Evolutionary conservation across 1,140 invertebrate genomes (phyloP), one percentile per base, ranked within the genome.

Genomic region (Argopecten irradians): DNA sequence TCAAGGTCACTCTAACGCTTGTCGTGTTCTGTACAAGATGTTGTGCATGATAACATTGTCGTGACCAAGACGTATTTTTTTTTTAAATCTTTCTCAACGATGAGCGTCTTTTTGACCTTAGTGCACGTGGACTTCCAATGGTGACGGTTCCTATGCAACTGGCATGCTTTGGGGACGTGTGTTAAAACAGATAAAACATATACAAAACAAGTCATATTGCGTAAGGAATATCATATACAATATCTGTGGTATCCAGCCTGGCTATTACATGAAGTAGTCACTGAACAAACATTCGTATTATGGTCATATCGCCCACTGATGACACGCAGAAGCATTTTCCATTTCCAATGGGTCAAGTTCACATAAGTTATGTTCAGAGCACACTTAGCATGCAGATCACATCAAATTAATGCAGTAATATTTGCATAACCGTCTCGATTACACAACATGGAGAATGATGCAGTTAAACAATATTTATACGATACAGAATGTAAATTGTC

Each of bases 41-140:
- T 71, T 28, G 55, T 71, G 55, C 55, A n/a, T 71, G 55, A 71
- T 28, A 71, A 71, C 55, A 71, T 71, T 71, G 55, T 71, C 55
- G 22, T 71, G 55, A 71, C 55, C 28, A 1, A 28, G 16, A 16
- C 22, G 22, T 3, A n/a, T n/a, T n/a, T n/a, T n/a, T n/a, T 3
- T 71, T 71, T 71, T 28, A 71, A 71, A 71, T 46, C 43, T 46
- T 8, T 11, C 43, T 46, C 19, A 46, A 11, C 3, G 22, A 11
- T 11, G 43, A 46, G 43, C 55, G 1, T 28, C 55, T 28, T 28
- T 71, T 28, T 71, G 55, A 71, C 55, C 55, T 71, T n/a, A 11
- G 11, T 71, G 43, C 43, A 2, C n/a, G n/a, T n/a, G n/a, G n/a
- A 2, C 22, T 19, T 19, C 22, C 22, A 8, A 71, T 71, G 55